phyloP scores from a whole-genome alignment of 1,140 invertebrate genomes.

The Melipona quadrifasciata region DNA sequence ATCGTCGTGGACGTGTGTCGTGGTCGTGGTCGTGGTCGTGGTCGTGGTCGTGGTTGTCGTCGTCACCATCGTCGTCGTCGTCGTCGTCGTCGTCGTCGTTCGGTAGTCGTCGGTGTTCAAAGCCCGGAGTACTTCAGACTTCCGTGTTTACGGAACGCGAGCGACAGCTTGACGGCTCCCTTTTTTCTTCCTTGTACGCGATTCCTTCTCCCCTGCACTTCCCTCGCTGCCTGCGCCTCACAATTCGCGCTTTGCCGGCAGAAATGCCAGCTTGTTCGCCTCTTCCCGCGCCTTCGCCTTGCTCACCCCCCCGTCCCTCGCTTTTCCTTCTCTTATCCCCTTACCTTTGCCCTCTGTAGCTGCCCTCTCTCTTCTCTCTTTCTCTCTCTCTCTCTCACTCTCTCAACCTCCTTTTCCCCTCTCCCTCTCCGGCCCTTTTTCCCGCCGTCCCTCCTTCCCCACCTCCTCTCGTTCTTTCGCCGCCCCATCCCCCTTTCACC shows the following conservation, averaged over 20 bases:
- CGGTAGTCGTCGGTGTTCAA: constrained; percentile 51
- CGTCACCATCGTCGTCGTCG: not conserved
- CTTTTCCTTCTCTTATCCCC: constrained; percentile 1
- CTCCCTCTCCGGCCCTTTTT: not conserved
- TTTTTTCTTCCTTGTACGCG: constrained; percentile 48
- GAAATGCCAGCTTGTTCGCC: constrained; percentile 31
- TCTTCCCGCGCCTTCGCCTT: not conserved
- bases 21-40: not conserved
- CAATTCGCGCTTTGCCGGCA: constrained; percentile 47
- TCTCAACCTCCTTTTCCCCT: not conserved
- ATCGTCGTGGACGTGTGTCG: not conserved
- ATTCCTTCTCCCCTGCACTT: constrained; percentile 20
- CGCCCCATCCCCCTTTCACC: too few species aligned
- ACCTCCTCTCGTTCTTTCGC: too few species aligned
- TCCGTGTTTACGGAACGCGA: constrained; percentile 58
- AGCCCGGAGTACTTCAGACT: constrained; percentile 49
- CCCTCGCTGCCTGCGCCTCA: constrained; percentile 21
- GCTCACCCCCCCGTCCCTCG: constrained; percentile 6
- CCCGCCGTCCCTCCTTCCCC: not conserved
- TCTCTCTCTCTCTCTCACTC: not conserved
- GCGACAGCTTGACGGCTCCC: constrained; percentile 51
- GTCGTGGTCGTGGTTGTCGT: not conserved
- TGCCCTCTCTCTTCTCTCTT: not conserved
- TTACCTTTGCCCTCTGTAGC: not conserved
- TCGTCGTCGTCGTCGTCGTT: constrained; percentile 29